Conservation (phyloP, 2,888 invertebrate genomes). For the Drosophila nr. medialis region DNA sequence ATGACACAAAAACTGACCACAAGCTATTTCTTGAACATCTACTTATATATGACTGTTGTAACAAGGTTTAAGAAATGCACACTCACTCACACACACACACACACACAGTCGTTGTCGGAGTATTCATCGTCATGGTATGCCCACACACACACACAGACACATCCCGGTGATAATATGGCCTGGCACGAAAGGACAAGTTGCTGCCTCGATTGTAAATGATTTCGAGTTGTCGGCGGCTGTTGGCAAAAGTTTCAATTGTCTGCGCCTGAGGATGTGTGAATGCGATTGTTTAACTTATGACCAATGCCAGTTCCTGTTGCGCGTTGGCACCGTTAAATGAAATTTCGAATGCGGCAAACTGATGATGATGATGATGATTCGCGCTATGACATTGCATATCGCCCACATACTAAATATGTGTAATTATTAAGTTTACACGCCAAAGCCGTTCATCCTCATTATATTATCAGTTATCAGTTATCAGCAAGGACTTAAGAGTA, state of each 20-base stretch:
- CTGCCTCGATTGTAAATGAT: constrained; percentile 55
- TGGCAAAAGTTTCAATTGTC: constrained; percentile 76
- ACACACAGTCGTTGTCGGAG: constrained; percentile 3
- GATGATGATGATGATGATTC: constrained; percentile 36
- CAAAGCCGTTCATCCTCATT: neutral
- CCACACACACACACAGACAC: constrained; percentile 9
- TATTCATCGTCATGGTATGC: constrained; percentile 38
- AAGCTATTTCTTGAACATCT: constrained; percentile 36
- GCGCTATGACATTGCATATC: neutral
- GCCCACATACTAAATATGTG: neutral
- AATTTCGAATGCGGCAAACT: constrained; percentile 47
- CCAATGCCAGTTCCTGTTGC: constrained; percentile 57
- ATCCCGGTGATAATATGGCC: constrained; percentile 57
- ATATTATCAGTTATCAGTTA: neutral
- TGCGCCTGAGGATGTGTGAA: constrained; percentile 74
- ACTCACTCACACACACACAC: neutral
- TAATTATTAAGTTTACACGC: neutral
- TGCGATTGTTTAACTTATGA: constrained; percentile 67
- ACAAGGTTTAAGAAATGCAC: constrained; percentile 11
- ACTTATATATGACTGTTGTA: constrained; percentile 21
- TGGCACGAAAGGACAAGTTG: constrained; percentile 30
- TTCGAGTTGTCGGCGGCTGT: constrained; percentile 36
- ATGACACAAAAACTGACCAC: constrained; percentile 26
- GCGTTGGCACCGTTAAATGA: constrained; percentile 70
- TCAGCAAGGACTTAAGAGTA: neutral